Percentiles rank a stretch among this genome's conserved stretches.
Conservation (phyloP, 1,140 invertebrate species). For the Heliconius eleuchia region DNA sequence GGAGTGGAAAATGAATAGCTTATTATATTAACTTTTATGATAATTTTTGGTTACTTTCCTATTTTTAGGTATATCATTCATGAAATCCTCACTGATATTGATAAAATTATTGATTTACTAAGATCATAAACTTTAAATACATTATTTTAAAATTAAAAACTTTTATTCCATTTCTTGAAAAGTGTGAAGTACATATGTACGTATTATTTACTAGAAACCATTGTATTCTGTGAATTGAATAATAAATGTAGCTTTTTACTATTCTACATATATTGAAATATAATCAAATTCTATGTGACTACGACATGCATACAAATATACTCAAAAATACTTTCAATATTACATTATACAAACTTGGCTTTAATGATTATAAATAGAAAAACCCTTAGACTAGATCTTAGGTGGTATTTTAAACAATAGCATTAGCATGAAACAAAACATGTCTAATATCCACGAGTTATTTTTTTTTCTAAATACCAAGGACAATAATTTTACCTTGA, state of each 20-base stretch:
- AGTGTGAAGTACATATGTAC: background rate
- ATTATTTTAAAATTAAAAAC: no score
- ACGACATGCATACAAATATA: no score
- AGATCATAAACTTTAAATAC: no score
- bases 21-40: no score
- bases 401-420: background rate
- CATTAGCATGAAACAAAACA: background rate
- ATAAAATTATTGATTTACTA: no score
- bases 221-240: conserved; percentile 20
- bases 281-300: background rate
- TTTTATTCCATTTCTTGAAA: conserved; percentile 12
- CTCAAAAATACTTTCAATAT: no score
- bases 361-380: background rate
- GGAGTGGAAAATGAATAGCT: no score
- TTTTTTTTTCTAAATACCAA: conserved; percentile 17
- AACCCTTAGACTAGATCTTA: background rate
- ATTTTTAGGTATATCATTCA: no score
- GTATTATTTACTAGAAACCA: conserved; percentile 13
- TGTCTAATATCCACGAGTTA: background rate
- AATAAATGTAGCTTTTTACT: conserved; percentile 13
- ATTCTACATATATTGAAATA: background rate
- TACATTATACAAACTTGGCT: no score
- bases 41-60: no score
- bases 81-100: no score
- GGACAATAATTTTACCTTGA: conserved; percentile 15